Evolutionary conservation across 2,113 vertebrate genomes (phyloP), one percentile per base, ranked within the genome.

Genomic region (Poeciliopsis retropinna): DNA sequence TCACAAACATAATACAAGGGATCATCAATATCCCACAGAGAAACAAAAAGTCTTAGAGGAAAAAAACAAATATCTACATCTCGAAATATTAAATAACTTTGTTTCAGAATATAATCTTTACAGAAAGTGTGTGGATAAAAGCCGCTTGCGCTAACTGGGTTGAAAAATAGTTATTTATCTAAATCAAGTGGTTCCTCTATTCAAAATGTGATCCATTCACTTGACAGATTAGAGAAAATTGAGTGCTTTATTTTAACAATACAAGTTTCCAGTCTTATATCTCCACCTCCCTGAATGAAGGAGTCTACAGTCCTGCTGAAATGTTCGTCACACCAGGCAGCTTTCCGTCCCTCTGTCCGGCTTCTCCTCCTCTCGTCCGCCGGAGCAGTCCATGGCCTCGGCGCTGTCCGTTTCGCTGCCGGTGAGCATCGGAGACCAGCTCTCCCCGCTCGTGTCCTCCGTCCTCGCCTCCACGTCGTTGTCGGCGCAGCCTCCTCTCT

Each of bases 351-450:
- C 75, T 60, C 30, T 29, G 22, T 60, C 65, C 34, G 4, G 27
- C 25, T 57, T 62, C 64, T 88, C 83, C 66, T 83, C 75, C 4
- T 96, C 96, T 37, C 87, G 86, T 79, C 92, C 94, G 85, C 93
- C 94, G 44, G 95, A 96, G 88, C 96, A 98, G 88, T 99, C 97
- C 98, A 98, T 98, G 22, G 94, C 95, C 78, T 98, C 96, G 0
- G 95, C 94, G 54, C 95, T 92, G 2, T 96, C 95, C 44, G 93
- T 93, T 51, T 94, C 94, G 15, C 81, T 41, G 80, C 84, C 44
- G 60, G 84, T 79, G 44, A 60, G 44, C 65, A 80, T 83, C 17
- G 87, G 87, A 86, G 88, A 90, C 82, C 90, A 91, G 83, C 85
- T 89, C 67, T 92, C 89, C 22, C 69, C 76, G 3, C 78, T 69